phyloP scores from a whole-genome alignment of 2,113 vertebrate species.

The Nesogale talazaci region DNA sequence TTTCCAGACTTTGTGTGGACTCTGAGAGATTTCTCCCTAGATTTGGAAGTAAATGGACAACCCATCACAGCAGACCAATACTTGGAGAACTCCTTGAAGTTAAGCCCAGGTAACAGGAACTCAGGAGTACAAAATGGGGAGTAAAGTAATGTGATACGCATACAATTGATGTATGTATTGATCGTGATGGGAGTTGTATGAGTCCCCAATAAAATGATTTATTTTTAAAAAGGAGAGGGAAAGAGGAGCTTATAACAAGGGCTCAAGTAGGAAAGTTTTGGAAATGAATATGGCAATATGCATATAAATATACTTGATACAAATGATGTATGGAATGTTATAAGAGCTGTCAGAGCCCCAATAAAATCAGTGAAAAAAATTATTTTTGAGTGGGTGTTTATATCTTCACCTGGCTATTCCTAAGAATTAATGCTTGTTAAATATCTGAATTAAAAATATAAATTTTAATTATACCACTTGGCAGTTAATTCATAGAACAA shows the following conservation, averaged over 20 bases:
- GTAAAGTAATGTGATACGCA: too few relatives aligned
- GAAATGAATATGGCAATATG: too few relatives aligned
- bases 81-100: slow-evolving; percentile 75
- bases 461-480: background rate
- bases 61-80: slow-evolving; percentile 76
- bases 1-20: slow-evolving; percentile 85
- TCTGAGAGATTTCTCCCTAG: slow-evolving; percentile 80
- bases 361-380: too few relatives aligned
- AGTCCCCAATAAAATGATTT: too few relatives aligned
- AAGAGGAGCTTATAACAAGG: too few relatives aligned
- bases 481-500: background rate
- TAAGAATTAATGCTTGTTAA: background rate
- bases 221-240: too few relatives aligned
- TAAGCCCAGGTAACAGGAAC: slow-evolving; percentile 70
- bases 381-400: background rate
- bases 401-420: background rate
- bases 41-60: slow-evolving; percentile 62
- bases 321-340: too few relatives aligned
- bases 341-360: too few relatives aligned
- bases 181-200: too few relatives aligned
- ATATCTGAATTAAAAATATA: background rate
- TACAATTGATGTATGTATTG: too few relatives aligned
- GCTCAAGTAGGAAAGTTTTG: too few relatives aligned
- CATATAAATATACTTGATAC: too few relatives aligned
- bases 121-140: background rate